Evolutionary conservation across 2,888 invertebrate species (phyloP).

Genomic region (Drosophila nr. perissopoda): DNA sequence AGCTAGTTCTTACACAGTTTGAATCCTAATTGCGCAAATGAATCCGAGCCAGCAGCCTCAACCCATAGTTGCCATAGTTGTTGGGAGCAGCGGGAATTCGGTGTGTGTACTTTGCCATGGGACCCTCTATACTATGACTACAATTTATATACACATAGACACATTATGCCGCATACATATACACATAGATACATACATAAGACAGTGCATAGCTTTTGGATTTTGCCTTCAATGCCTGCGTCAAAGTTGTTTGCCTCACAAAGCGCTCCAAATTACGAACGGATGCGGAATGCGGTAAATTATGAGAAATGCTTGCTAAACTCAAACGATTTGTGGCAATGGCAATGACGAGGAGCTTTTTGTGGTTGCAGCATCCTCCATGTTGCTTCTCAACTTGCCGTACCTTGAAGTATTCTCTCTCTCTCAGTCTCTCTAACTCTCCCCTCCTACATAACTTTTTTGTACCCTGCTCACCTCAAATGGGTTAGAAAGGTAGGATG

Average conservation of each 20-base stretch:
- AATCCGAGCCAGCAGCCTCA: slow-evolving; percentile 38
- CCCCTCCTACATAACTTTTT: background rate
- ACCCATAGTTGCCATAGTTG: slow-evolving; percentile 23
- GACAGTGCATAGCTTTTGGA: slow-evolving; percentile 8
- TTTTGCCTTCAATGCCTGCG: slow-evolving; percentile 20
- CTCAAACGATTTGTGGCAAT: slow-evolving; percentile 45
- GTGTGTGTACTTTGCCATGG: slow-evolving; percentile 36
- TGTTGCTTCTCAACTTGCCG: slow-evolving; percentile 13
- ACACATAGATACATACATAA: background rate
- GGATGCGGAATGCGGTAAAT: slow-evolving; percentile 33
- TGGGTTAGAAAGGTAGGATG: background rate
- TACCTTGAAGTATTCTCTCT: background rate
- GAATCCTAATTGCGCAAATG: slow-evolving; percentile 64
- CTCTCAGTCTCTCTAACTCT: background rate
- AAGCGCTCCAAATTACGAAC: slow-evolving; percentile 52
- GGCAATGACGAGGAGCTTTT: slow-evolving; percentile 32
- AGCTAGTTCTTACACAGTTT: slow-evolving; percentile 57
- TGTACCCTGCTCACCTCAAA: background rate
- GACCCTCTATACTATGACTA: background rate
- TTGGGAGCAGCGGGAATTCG: slow-evolving; percentile 18
- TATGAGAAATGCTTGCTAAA: slow-evolving; percentile 43
- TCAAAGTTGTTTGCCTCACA: slow-evolving; percentile 38
- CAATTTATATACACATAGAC: background rate
- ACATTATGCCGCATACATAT: background rate
- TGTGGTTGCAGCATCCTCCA: slow-evolving; percentile 5